Conservation (phyloP, 2,113 vertebrate genomes). For the Myiozetetes cayanensis region DNA sequence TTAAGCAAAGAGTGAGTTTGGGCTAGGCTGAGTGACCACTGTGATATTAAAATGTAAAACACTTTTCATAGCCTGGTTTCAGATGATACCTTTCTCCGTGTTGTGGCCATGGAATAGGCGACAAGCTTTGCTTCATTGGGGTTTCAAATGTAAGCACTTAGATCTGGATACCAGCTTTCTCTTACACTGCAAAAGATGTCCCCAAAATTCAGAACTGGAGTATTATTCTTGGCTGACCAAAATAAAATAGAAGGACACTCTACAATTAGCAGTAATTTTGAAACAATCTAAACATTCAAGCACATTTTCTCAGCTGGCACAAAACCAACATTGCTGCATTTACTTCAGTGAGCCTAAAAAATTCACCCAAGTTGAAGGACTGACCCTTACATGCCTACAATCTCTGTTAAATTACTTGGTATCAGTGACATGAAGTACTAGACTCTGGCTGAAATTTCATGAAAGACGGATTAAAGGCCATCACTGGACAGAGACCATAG, state of each 20-base stretch:
- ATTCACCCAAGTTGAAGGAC: neutral
- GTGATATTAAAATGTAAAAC: neutral
- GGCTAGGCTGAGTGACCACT: neutral
- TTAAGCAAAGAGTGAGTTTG: neutral
- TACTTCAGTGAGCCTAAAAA: neutral
- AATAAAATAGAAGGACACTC: neutral
- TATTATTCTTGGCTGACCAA: neutral
- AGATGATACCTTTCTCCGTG: neutral
- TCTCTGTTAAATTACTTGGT: slow-evolving; percentile 12
- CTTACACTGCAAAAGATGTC: neutral
- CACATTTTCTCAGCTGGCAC: neutral
- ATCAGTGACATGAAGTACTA: neutral
- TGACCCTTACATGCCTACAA: neutral
- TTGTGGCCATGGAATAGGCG: neutral
- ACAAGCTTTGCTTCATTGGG: neutral
- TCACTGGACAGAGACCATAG: neutral
- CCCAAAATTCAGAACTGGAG: neutral
- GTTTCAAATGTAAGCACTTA: neutral
- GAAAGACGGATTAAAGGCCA: slow-evolving; percentile 15
- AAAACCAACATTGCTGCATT: neutral
- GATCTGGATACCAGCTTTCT: neutral
- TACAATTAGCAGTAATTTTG: neutral
- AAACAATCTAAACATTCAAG: neutral
- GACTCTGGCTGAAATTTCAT: slow-evolving; percentile 22
- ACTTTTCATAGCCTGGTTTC: neutral